A percentile compares a stretch with the other conserved stretches of the same genome.
Evolutionary conservation across 2,113 vertebrate species (phyloP).

Genomic region (Eretmodus cyanostictus): DNA sequence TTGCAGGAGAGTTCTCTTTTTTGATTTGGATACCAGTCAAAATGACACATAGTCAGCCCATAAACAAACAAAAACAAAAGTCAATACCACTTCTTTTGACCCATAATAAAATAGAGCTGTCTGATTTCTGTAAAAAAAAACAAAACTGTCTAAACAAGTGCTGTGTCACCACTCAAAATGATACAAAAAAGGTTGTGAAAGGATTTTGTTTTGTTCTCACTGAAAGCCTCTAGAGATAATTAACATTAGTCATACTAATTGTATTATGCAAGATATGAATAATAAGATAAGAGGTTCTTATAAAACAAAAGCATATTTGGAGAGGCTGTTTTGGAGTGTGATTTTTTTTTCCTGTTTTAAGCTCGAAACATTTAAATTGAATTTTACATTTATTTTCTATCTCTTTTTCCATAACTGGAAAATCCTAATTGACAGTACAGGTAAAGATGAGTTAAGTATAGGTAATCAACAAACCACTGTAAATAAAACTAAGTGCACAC

Average conservation of each 20-base stretch:
- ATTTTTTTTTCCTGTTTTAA: not conserved
- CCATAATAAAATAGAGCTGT: not conserved
- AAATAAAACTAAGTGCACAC: not conserved
- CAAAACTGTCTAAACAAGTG: not conserved
- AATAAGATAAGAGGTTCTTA: not conserved
- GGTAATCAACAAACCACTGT: not conserved
- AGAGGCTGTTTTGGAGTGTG: not conserved
- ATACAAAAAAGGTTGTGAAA: not conserved
- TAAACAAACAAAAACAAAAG: not conserved
- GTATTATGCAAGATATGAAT: not conserved
- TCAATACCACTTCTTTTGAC: not conserved
- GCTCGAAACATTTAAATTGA: not conserved
- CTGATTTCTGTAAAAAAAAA: not conserved
- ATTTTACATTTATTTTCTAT: not conserved
- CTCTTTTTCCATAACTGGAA: not conserved
- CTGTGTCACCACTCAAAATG: not conserved
- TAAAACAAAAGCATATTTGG: not conserved
- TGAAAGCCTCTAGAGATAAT: not conserved
- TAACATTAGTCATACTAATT: not conserved
- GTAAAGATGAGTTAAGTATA: not conserved
- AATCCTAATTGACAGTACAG: not conserved
- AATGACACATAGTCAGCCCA: not conserved
- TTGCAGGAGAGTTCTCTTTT: not conserved
- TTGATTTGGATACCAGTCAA: not conserved
- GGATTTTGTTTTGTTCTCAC: not conserved